These are phyloP conservation scores for Drosophila orosa DNA, from an alignment of 1,140 invertebrate species.

Conservation along the genomic window DNA sequence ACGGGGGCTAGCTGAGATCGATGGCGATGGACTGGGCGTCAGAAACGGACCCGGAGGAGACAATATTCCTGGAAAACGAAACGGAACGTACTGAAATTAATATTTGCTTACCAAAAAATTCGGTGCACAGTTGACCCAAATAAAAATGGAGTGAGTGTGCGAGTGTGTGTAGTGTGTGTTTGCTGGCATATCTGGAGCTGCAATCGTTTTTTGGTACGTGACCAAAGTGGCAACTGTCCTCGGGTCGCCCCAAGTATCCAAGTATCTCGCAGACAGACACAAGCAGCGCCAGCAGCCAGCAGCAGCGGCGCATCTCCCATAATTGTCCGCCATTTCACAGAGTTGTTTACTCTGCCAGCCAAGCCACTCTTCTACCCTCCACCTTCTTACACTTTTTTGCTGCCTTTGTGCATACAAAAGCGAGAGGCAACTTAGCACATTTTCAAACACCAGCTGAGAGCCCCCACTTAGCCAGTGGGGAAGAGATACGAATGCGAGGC, in stretches of 20 bases:
- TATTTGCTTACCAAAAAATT: constrained; percentile 31
- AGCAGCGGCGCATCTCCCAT: constrained; percentile 33
- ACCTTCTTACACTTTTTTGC: background rate
- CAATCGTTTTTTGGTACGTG: constrained; percentile 49
- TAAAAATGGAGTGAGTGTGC: constrained; percentile 14
- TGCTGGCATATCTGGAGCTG: constrained; percentile 35
- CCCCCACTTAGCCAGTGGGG: constrained; percentile 6
- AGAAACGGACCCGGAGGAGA: constrained; percentile 85
- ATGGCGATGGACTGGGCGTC: constrained; percentile 84
- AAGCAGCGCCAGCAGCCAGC: constrained; percentile 2
- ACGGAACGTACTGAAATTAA: constrained; percentile 25
- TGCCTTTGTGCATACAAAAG: constrained; percentile 71
- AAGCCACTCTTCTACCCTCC: background rate
- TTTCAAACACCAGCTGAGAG: constrained; percentile 67
- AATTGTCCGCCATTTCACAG: constrained; percentile 50
- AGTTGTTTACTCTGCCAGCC: constrained; percentile 39
- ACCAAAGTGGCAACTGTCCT: constrained; percentile 53
- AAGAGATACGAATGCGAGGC: background rate
- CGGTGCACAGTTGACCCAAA: constrained; percentile 40
- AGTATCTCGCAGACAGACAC: constrained; percentile 28
- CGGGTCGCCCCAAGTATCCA: constrained; percentile 14
- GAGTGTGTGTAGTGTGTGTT: background rate
- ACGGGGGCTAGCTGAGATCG: constrained; percentile 84
- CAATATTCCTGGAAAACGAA: constrained; percentile 83
- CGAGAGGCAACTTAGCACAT: constrained; percentile 73